A percentile compares a stretch with the other conserved stretches of the same genome.
Evolutionary conservation across 2,113 vertebrate genomes (phyloP).

Genomic region (Boulengerochromis microlepis): DNA sequence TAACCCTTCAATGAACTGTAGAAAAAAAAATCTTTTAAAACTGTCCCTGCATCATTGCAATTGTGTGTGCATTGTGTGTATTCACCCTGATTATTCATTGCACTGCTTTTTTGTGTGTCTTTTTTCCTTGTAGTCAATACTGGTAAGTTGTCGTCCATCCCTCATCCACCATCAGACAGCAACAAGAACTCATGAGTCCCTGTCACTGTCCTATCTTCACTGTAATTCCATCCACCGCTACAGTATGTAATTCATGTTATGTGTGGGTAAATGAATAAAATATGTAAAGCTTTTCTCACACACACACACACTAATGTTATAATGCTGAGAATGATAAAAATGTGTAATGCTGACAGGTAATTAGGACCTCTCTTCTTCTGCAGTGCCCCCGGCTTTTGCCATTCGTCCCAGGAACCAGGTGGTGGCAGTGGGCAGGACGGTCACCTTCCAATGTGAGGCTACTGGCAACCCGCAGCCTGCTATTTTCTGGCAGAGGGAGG

Average conservation of each 20-base stretch:
- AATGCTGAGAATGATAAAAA: neutral
- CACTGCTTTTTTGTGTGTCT: conserved; percentile 62
- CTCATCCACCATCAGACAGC: conserved; percentile 77
- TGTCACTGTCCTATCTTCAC: conserved; percentile 81
- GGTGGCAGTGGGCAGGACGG: conserved; percentile 82
- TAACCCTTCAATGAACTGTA: neutral
- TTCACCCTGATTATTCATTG: conserved; percentile 29
- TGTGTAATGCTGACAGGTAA: conserved; percentile 13
- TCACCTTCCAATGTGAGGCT: conserved; percentile 92
- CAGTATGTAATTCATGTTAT: conserved; percentile 76
- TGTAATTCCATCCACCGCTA: conserved; percentile 79
- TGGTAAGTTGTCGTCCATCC: conserved; percentile 94
- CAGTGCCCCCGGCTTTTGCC: conserved; percentile 89
- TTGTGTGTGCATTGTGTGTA: neutral
- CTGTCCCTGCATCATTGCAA: neutral
- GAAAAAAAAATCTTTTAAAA: neutral
- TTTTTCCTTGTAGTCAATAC: conserved; percentile 84
- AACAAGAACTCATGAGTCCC: conserved; percentile 70
- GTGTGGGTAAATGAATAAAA: conserved; percentile 7
- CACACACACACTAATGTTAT: neutral
- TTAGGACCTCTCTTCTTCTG: conserved; percentile 12
- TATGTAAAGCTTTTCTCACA: neutral
- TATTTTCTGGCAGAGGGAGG: conserved; percentile 94
- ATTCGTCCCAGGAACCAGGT: conserved; percentile 90
- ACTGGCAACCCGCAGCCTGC: conserved; percentile 92